A percentile compares a stretch with the other conserved stretches of the same genome.
Evolutionary conservation across 2,113 vertebrate genomes (phyloP).

Genomic region (Crypturellus undulatus): DNA sequence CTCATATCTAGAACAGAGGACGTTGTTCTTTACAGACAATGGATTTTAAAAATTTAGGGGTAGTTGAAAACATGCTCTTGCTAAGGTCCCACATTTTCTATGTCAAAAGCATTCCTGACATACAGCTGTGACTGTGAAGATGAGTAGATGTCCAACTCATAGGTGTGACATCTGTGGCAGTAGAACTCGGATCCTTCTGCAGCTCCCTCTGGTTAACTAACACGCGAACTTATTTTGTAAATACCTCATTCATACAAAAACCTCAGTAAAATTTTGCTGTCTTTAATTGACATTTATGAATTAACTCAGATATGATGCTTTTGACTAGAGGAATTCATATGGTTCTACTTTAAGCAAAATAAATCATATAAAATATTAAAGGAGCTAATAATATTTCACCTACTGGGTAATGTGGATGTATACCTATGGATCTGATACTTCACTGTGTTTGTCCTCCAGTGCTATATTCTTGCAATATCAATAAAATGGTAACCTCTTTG

Average conservation of each 20-base stretch:
- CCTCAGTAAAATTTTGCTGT: background rate
- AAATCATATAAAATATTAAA: background rate
- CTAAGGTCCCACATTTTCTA: background rate
- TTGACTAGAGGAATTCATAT: background rate
- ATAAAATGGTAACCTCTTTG: background rate
- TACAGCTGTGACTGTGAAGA: background rate
- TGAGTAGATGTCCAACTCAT: background rate
- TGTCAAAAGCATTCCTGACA: background rate
- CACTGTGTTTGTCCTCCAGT: background rate
- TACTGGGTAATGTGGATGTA: background rate
- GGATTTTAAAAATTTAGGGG: background rate
- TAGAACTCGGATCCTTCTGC: background rate
- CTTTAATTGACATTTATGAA: background rate
- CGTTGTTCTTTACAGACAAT: background rate
- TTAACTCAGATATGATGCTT: background rate
- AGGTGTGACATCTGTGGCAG: background rate
- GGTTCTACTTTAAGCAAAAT: background rate
- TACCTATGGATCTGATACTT: background rate
- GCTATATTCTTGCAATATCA: background rate
- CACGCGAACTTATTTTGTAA: background rate
- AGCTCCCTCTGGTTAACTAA: background rate
- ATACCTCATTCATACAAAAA: background rate
- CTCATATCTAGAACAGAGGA: background rate
- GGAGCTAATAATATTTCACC: background rate
- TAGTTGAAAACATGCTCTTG: background rate